Evolutionary conservation across 2,113 vertebrate species (phyloP), one percentile per base, ranked within the genome.

Genomic region (Megalops atlanticus): DNA sequence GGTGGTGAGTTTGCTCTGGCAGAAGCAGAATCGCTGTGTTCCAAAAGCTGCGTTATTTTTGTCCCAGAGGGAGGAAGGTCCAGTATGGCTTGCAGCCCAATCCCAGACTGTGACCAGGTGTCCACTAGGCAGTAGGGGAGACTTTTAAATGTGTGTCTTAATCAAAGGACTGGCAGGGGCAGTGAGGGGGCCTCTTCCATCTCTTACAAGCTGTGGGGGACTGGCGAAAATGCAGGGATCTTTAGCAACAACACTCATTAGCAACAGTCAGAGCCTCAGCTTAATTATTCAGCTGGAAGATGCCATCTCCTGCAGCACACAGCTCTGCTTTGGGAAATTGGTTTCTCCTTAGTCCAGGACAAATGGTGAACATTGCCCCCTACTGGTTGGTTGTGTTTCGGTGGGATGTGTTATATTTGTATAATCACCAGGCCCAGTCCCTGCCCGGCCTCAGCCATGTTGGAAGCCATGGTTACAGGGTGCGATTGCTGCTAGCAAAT

Each of bases 101-200:
- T 15, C 31, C 16, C 40, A 8, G 12, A n/a, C 75, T 47, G 45
- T 49, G 75, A n/a, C 7, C 75, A 52, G 75, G 75, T 24, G 24
- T 77, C 40, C 18, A 35, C 41, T n/a, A 21, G 18, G 41, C n/a
- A 76, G 18, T 52, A 27, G 75, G 75, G n/a, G 40, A 2, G 15
- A n/a, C n/a, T 12, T 12, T 45, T 77, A 49, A 77, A 77, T 52
- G 27, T 45, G 1, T 58, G 3, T 49, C 45, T 77, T 77, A 77
- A 77, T 77, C 52, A 58, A 18, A 14, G 27, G 31, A 35, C 69
- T 71, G 31, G 35, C 69, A 71, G 69, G 1, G 35, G 38, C 70
- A 72, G 14, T 31, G 52, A 58, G 21, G 21, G n/a, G 52, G 21
- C 43, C 7, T 6, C 43, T 45, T 45, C 43, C 43, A n/a, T 58